Evolutionary conservation across 2,797 vertebrate genomes (phyloP).

Genomic region (Morelia viridis): DNA sequence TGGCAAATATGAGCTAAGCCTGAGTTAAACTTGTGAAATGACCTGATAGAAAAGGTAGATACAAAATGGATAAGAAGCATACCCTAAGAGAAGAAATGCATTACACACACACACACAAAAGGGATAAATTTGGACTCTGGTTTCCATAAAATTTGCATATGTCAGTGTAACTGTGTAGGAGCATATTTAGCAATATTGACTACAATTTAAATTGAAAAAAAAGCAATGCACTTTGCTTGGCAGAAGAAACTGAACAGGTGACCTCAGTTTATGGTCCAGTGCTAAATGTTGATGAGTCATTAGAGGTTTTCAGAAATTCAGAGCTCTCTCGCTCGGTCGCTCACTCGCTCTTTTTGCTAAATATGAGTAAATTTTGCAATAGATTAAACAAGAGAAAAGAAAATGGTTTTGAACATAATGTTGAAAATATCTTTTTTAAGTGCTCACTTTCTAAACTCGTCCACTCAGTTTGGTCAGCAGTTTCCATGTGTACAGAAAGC

Average conservation of each 20-base stretch:
- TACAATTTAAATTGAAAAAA: neutral
- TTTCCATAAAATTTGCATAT: neutral
- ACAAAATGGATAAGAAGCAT: too few species aligned
- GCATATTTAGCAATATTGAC: neutral
- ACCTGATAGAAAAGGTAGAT: neutral
- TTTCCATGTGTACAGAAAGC: constrained; percentile 31
- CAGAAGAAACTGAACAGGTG: neutral
- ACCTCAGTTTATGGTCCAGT: neutral
- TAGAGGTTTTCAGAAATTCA: neutral
- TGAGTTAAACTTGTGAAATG: neutral
- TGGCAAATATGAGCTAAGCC: neutral
- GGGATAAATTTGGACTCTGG: neutral
- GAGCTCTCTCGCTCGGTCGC: neutral
- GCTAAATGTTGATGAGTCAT: neutral
- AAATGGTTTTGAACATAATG: neutral
- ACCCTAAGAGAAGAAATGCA: neutral
- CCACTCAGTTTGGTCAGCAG: constrained; percentile 27
- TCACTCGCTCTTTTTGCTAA: neutral
- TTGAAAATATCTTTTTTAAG: neutral
- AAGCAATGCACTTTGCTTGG: neutral
- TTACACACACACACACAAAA: neutral
- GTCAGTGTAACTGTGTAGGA: neutral
- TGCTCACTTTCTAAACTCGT: constrained; percentile 17
- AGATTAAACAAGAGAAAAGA: neutral
- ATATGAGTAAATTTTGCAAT: neutral